These are phyloP conservation scores for Sclerodermus sp. DNA, from an alignment of 2,888 invertebrate genomes.

Conservation along the genomic window DNA sequence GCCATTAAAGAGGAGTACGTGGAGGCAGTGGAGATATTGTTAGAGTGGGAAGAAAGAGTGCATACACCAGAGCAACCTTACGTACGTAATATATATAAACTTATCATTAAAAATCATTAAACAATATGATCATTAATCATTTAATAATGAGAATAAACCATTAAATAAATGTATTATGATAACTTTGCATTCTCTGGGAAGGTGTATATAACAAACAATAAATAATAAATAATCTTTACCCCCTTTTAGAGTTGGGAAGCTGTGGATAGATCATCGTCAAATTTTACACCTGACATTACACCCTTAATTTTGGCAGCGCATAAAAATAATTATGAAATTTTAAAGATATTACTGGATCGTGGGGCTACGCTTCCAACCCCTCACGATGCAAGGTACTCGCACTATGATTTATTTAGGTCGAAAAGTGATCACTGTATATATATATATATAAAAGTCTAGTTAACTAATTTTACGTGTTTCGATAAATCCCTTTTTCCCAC, in stretches of 20 bases:
- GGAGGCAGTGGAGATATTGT: constrained; percentile 91
- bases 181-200: no score
- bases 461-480: no score
- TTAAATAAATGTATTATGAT: no score
- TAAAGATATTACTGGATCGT: constrained; percentile 89
- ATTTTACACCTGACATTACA: constrained; percentile 93
- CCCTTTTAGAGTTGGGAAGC: constrained; percentile 78
- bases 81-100: constrained; percentile 61
- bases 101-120: not conserved
- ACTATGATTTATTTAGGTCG: not conserved
- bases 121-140: constrained; percentile 1
- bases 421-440: not conserved
- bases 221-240: not conserved
- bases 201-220: no score
- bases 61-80: constrained; percentile 78
- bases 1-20: constrained; percentile 98
- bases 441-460: not conserved
- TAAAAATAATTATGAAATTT: constrained; percentile 95
- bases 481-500: not conserved
- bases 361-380: constrained; percentile 90
- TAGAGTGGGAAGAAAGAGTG: constrained; percentile 85
- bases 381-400: constrained; percentile 82
- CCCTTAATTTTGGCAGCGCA: constrained; percentile 94
- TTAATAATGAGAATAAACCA: not conserved
- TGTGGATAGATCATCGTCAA: constrained; percentile 75